Percentiles rank a stretch among this genome's conserved stretches.
Conservation (phyloP, 2,888 invertebrate species). For the Tuta absoluta region DNA sequence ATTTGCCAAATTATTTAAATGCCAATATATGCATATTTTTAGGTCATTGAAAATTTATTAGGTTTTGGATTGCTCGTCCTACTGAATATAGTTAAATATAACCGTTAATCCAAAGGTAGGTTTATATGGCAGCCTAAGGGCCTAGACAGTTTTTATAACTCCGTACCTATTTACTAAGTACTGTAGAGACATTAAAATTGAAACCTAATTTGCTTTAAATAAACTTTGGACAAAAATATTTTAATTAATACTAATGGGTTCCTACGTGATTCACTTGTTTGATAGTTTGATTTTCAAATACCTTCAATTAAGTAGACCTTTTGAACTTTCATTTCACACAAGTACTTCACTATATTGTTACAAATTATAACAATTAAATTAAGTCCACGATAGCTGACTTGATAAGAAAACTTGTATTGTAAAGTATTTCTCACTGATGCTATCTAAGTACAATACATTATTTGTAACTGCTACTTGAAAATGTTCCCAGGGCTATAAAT, state of each 20-base stretch:
- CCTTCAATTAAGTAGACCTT: background rate
- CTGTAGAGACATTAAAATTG: no score
- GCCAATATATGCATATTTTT: background rate
- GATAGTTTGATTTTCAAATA: background rate
- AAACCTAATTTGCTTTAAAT: no score
- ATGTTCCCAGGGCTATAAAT: background rate
- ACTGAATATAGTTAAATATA: background rate
- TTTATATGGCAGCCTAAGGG: no score
- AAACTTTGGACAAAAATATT: no score
- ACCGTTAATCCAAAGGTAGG: no score
- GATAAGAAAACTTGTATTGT: constrained; percentile 4
- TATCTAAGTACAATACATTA: background rate
- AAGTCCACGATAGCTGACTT: background rate
- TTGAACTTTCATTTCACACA: constrained; percentile 3
- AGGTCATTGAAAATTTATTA: background rate
- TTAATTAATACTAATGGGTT: no score
- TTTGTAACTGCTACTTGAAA: background rate
- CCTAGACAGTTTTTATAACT: no score
- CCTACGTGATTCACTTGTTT: background rate
- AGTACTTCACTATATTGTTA: background rate
- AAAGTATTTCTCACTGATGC: constrained; percentile 12
- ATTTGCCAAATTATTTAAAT: background rate
- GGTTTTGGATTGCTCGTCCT: background rate
- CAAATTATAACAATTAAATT: background rate
- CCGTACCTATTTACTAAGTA: no score